Evolutionary conservation across 35 echinoderm and acorn worm genomes (phyloP).

Genomic region (Ophiothrix spiculata): DNA sequence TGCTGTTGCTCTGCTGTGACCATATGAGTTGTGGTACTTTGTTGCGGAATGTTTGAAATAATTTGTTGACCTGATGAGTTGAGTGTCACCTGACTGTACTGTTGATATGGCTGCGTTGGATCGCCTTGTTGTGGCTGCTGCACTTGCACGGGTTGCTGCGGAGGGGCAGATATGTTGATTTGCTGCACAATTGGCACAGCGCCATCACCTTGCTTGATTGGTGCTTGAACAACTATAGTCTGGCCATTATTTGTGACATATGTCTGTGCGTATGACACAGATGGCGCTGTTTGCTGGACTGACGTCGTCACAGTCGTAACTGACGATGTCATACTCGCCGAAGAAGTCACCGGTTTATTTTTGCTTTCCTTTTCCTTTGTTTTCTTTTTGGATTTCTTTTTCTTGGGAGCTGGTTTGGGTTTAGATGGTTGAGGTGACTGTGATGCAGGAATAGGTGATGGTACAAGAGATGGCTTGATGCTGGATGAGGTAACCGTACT

Average conservation of each 20-base stretch:
- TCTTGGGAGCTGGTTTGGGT: slow-evolving; percentile 9
- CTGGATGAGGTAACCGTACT: not conserved
- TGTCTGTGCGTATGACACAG: slow-evolving; percentile 6
- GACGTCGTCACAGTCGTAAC: not conserved
- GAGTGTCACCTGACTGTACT: not conserved
- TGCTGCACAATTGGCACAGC: slow-evolving; percentile 4
- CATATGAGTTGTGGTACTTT: not conserved
- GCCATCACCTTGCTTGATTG: not conserved
- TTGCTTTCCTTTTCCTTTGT: not conserved
- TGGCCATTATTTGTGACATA: not conserved
- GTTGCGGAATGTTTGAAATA: not conserved
- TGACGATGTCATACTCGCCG: not conserved
- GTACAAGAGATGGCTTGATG: not conserved
- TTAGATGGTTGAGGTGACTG: slow-evolving; percentile 12
- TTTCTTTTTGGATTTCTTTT: slow-evolving; percentile 10
- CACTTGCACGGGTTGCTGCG: slow-evolving; percentile 7
- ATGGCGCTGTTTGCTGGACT: not conserved
- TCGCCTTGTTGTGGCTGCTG: slow-evolving; percentile 25
- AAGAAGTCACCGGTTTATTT: not conserved
- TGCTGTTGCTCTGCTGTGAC: slow-evolving; percentile 3
- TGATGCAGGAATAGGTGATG: not conserved
- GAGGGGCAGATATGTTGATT: not conserved
- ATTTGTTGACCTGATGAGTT: not conserved
- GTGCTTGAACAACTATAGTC: not conserved
- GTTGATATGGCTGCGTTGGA: not conserved